These are phyloP conservation scores for Helostoma temminkii DNA, from an alignment of 2,797 vertebrate species.

Conservation along the genomic window DNA sequence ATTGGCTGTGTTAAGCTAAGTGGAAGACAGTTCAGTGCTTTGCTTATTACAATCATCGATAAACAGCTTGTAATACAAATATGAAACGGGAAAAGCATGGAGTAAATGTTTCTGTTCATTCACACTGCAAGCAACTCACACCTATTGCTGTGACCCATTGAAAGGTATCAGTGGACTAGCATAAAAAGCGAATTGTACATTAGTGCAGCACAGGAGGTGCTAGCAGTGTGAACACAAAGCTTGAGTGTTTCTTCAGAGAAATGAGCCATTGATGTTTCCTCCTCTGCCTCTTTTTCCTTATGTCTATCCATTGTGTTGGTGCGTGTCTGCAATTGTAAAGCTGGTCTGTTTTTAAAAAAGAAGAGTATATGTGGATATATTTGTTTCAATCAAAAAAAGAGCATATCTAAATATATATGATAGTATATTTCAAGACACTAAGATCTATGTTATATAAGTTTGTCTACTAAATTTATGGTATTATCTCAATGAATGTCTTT, in stretches of 20 bases:
- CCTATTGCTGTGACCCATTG: conserved; percentile 7
- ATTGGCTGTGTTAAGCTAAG: conserved; percentile 15
- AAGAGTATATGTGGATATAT: conserved; percentile 79
- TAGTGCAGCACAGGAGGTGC: conserved; percentile 33
- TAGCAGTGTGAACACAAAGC: conserved; percentile 39
- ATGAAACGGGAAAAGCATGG: conserved; percentile 25
- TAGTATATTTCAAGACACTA: conserved; percentile 82
- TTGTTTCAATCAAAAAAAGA: conserved; percentile 79
- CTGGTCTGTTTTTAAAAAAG: conserved; percentile 73
- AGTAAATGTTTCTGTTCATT: conserved; percentile 42
- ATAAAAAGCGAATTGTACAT: neutral
- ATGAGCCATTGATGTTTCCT: conserved; percentile 32
- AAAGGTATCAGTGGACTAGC: neutral
- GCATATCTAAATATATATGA: conserved; percentile 82
- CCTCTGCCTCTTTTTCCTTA: conserved; percentile 58
- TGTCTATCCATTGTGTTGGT: conserved; percentile 80
- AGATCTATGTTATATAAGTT: conserved; percentile 82
- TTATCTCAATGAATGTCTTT: conserved; percentile 82
- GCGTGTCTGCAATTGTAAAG: conserved; percentile 80
- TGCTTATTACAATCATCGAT: conserved; percentile 56
- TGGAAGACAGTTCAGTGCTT: conserved; percentile 40
- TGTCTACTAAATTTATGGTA: conserved; percentile 81
- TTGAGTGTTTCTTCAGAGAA: conserved; percentile 35
- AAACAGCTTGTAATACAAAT: conserved; percentile 26
- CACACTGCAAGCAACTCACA: conserved; percentile 23